Evolutionary conservation across 2,113 vertebrate genomes (phyloP).

Genomic region (Corythoichthys haematopterus): DNA sequence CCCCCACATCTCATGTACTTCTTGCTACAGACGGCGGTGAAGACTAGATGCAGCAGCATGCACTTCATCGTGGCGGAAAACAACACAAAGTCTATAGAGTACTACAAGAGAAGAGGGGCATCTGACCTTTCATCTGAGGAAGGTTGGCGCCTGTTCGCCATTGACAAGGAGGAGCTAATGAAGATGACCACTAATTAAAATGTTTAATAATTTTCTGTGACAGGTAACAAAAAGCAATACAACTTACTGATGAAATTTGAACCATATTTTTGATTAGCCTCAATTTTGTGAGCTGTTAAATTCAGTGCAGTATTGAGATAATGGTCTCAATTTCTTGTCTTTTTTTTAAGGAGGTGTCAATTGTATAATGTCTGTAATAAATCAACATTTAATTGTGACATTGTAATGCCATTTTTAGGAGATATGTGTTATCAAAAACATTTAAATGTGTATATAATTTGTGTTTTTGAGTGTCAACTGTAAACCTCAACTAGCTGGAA

Average conservation of each 20-base stretch:
- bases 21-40: slow-evolving; percentile 70
- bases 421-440: not conserved
- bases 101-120: slow-evolving; percentile 62
- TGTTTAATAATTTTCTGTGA: not conserved
- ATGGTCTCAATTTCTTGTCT: not conserved
- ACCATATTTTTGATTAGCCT: not conserved
- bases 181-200: slow-evolving; percentile 61
- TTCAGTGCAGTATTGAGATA: not conserved
- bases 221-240: not conserved
- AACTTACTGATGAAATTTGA: not conserved
- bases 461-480: not conserved
- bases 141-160: slow-evolving; percentile 75
- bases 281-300: not conserved
- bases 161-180: slow-evolving; percentile 66
- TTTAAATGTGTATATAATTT: not conserved
- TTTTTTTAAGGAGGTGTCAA: not conserved
- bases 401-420: not conserved
- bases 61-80: slow-evolving; percentile 74
- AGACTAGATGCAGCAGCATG: slow-evolving; percentile 74
- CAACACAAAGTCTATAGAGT: slow-evolving; percentile 71
- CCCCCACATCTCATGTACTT: not conserved
- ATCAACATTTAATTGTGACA: not conserved
- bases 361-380: not conserved
- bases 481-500: too few relatives aligned
- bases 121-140: slow-evolving; percentile 70